These are phyloP conservation scores for Torymus tubicola DNA, from an alignment of 2,888 invertebrate genomes.

Conservation along the genomic window DNA sequence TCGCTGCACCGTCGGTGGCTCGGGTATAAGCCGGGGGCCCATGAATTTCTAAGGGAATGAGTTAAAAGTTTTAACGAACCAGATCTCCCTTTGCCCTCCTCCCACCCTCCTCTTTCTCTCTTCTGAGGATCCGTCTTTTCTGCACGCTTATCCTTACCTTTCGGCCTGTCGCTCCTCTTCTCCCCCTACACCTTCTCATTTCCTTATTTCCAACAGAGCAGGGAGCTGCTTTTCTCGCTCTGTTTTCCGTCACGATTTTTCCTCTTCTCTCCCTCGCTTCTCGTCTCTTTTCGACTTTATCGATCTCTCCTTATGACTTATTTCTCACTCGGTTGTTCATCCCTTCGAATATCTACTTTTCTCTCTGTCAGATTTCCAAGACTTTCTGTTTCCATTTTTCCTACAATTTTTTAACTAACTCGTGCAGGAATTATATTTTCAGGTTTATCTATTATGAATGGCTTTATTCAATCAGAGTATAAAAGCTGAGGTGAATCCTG, in stretches of 20 bases:
- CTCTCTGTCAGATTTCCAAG: too few relatives aligned
- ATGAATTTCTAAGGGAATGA: conserved; percentile 55
- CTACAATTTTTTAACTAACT: too few relatives aligned
- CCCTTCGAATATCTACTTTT: too few relatives aligned
- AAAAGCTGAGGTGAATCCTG: too few relatives aligned
- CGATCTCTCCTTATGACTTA: conserved; percentile 34
- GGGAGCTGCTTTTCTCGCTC: background rate
- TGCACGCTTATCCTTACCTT: background rate
- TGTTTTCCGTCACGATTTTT: conserved; percentile 16
- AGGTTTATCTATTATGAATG: too few relatives aligned
- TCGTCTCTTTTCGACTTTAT: background rate
- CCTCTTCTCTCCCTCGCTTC: background rate
- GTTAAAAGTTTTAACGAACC: conserved; percentile 56
- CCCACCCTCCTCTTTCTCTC: background rate
- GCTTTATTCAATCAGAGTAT: too few relatives aligned
- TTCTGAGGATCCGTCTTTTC: conserved; percentile 16
- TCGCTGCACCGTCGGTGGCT: background rate
- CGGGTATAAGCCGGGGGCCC: conserved; percentile 31
- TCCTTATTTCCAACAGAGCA: background rate
- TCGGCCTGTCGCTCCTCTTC: background rate
- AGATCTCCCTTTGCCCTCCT: conserved; percentile 11
- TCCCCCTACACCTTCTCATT: conserved; percentile 3
- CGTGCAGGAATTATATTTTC: too few relatives aligned
- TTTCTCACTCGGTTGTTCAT: too few relatives aligned
- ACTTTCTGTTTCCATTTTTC: too few relatives aligned